Evolutionary conservation across 2,888 invertebrate species (phyloP), one percentile per base, ranked within the genome.

Genomic region (Xestia ashworthii): DNA sequence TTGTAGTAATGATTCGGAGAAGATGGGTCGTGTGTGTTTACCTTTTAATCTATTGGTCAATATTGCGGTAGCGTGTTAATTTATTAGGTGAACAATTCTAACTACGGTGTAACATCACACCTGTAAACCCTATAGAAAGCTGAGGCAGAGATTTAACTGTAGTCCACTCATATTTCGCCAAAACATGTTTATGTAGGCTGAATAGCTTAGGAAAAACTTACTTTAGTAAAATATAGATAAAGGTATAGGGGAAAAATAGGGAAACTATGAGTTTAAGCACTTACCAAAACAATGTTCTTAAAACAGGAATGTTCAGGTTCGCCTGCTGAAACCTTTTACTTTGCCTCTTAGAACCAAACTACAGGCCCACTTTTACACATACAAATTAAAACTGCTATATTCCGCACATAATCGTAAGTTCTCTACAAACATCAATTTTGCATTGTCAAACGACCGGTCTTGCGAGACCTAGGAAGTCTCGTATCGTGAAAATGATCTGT

Each of bases 391-490:
- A 48, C 22, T 38, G 5, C 38, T 25, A 44, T 74, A 60, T 50
- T 12, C n/a, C 11, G 19, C 12, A 32, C 46, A 19, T 25, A 32
- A 32, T 32, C 32, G 32, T 32, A 41, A 58, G 58, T 70, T 70
- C 32, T 71, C 16, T 16, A 60, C 70, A 82, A 82, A 82, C 22
- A 80, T 55, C 41, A 41, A 68, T 68, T 25, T 64, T 48, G n/a
- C 11, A 74, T 55, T 38, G 44, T 41, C n/a, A 70, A 69, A 66
- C 38, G 38, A 9, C n/a, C 32, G 14, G 14, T 22, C n/a, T 32
- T 11, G 41, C 48, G 25, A 72, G 4, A 58, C 80, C 62, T 55
- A 50, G 48, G 22, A 46, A 50, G 44, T 38, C 44, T 69, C 19
- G 9, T 25, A 16, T 50, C 25, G 48, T 62, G 70, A 50, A 69